phyloP scores from a whole-genome alignment of 1,140 invertebrate genomes.

The Portunus trituberculatus region DNA sequence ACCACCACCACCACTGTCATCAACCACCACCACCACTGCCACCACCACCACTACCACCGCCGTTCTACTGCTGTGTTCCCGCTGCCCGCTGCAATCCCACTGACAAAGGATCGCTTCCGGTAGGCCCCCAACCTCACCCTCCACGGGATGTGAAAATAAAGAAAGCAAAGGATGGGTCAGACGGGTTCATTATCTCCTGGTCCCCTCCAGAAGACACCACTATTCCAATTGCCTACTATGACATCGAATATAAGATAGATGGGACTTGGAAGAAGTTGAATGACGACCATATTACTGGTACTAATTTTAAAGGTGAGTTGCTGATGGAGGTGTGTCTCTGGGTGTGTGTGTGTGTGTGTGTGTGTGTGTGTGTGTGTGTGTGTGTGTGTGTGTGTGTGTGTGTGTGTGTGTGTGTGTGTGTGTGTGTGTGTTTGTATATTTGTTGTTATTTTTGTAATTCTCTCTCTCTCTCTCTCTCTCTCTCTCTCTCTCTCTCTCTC shows the following conservation, averaged over 20 bases:
- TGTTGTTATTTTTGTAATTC: background rate
- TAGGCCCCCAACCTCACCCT: constrained; percentile 93
- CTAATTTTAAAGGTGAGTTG: background rate
- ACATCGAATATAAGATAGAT: constrained; percentile 93
- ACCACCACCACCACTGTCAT: constrained; percentile 29
- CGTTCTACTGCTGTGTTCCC: constrained; percentile 66
- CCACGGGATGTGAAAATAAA: constrained; percentile 93
- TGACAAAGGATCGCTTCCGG: constrained; percentile 78
- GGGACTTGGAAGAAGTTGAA: constrained; percentile 91
- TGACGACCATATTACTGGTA: constrained; percentile 91
- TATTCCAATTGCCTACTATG: constrained; percentile 91
- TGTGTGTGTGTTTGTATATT: too few relatives aligned
- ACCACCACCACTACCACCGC: constrained; percentile 63
- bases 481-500: constrained; percentile 29
- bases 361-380: too few relatives aligned
- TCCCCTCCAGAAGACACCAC: constrained; percentile 85
- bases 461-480: constrained; percentile 29
- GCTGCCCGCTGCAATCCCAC: constrained; percentile 74
- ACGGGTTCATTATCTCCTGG: constrained; percentile 94
- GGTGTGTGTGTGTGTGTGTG: too few relatives aligned
- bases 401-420: too few relatives aligned
- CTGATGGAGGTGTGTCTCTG: background rate
- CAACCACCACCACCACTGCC: constrained; percentile 48
- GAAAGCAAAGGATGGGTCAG: constrained; percentile 92
- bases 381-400: too few relatives aligned